Evolutionary conservation across 2,113 vertebrate genomes (phyloP), one percentile per base, ranked within the genome.

Genomic region (Gobio gobio): DNA sequence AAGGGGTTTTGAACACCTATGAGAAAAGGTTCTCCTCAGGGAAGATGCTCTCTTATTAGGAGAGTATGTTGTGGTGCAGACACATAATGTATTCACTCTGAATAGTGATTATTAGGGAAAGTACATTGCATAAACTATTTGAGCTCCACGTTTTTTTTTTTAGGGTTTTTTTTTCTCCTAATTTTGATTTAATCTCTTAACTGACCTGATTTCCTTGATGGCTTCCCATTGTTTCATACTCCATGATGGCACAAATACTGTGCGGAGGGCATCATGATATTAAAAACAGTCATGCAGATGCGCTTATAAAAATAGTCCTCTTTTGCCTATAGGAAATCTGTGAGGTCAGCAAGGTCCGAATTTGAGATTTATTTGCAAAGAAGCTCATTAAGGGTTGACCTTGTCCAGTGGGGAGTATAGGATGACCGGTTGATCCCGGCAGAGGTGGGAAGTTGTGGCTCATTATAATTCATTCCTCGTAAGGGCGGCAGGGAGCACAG

Each of bases 331-430:
- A 82, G 70, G 64, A 88, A 84, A 29, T 80, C 45, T 9, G 16
- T 47, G 59, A 80, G 47, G 77, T 85, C 76, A 81, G 12, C 12
- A 3, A 51, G 33, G 77, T 81, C 78, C 24, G 26, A 22, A 86
- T 70, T 75, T 33, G 16, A 40, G 59, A 84, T 40, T 74, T 82
- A 84, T 85, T 85, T 75, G 40, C 63, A 83, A 61, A 77, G 8
- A 85, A 77, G 76, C 68, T 77, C 40, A 85, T 86, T 83, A 68
- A 86, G 68, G n/a, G 33, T 64, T 43, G 64, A 68, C 33, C 75
- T 59, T 68, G 29, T 77, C 29, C 64, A 66, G 13, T 68, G n/a
- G 66, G 76, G 78, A 82, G 24, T 63, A 12, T 54, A 45, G 56
- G 72, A 63, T 81, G 33, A 13, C 51, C 26, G 66, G 79, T 70